Evolutionary conservation across 2,113 vertebrate species (phyloP).

Genomic region (Apteryx owenii): DNA sequence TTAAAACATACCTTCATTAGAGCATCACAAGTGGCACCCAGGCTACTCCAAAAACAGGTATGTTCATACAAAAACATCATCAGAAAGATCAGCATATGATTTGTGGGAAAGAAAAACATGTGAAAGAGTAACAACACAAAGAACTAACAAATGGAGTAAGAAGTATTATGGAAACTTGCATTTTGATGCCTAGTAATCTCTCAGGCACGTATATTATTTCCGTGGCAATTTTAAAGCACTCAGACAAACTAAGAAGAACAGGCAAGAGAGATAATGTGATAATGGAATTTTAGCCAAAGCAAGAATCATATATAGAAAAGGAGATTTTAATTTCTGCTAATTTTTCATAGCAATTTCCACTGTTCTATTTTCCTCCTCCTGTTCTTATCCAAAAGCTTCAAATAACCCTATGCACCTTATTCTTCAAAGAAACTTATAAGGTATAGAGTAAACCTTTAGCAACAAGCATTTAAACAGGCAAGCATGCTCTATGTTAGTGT

Average conservation of each 20-base stretch:
- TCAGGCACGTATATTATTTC: background rate
- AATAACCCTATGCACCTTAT: background rate
- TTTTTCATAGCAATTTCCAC: background rate
- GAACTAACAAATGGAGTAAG: background rate
- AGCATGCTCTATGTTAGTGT: background rate
- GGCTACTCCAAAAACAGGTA: background rate
- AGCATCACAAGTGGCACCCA: background rate
- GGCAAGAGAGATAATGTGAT: background rate
- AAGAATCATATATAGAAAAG: background rate
- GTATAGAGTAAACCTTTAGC: background rate
- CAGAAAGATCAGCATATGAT: background rate
- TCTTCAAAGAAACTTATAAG: background rate
- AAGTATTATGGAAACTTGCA: fast-evolving
- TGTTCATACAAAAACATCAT: background rate
- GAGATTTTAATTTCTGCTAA: background rate
- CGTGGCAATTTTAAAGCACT: background rate
- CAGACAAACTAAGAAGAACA: background rate
- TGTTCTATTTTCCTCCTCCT: background rate
- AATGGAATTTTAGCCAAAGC: background rate
- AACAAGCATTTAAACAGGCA: background rate
- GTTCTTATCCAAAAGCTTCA: background rate
- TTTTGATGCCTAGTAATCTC: background rate
- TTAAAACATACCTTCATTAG: background rate
- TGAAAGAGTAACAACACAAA: background rate
- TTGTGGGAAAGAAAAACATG: background rate